Base-by-base conservation (phyloP, 1,140 invertebrate genomes). In the Trichogramma pretiosum region DNA sequence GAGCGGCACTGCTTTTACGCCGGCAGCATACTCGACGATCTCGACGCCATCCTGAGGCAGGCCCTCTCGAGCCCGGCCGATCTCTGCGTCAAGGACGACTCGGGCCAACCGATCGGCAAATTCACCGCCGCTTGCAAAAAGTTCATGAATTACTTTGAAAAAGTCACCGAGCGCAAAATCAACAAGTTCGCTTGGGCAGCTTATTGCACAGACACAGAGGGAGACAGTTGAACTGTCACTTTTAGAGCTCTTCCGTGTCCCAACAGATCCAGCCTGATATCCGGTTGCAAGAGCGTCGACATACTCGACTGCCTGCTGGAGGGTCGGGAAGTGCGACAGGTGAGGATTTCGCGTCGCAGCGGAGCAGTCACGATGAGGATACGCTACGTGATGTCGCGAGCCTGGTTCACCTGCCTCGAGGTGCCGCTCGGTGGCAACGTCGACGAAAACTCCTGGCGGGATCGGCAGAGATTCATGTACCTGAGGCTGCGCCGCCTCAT, bases 91-190 rank as follows among this genome's bases (percentile, higher is more conserved):
- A 48, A 37, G 40, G 48, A 48, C 17, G 47, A 46, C n/a, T 8
- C 41, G 4, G 48, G 52, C 11, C 11, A 24, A 4, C 32, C 21
- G 9, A 39, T 62, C 7, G n/a, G 17, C 3, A 34, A 16, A 1
- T 67, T 66, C 24, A 24, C 49, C 1, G 23, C 37, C 3, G 45
- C 53, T 14, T 69, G 64, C 53, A 71, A 70, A 46, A 46, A 54
- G 4, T 72, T 70, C 38, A 70, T 72, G 67, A 62, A 71, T 28
- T 64, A 64, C 35, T 72, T 70, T 40, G 70, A 72, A 51, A 70
- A 63, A 22, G 52, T 65, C n/a, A 67, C 70, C 0, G 70, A 72
- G 34, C 57, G 57, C 18, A 63, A 53, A 37, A 36, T 69, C 28
- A 72, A 72, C 57, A 67, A 57, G 67, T 70, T 28, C 18, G 18